Evolutionary conservation across 1,140 invertebrate genomes (phyloP), one percentile per base, ranked within the genome.

Genomic region (Bilobella aurantiaca): DNA sequence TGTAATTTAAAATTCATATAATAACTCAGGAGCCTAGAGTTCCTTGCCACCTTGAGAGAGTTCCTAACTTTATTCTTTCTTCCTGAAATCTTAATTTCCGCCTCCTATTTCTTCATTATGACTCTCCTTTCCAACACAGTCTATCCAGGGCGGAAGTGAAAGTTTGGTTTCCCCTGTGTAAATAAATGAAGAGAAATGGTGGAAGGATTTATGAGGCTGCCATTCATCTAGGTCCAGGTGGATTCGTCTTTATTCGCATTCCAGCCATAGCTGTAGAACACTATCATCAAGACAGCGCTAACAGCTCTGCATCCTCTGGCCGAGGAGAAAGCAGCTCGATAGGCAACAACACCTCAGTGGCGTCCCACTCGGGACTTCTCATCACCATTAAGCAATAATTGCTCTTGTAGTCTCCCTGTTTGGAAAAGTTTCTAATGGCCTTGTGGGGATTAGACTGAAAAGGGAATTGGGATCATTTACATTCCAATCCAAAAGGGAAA

Each of bases 121-220:
- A 18, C 18, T 12, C 34, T 42, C 18, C 8, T 53, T 53, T 53
- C 25, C 25, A 23, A 23, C 3, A 53, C 14, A 23, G 49, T 53
- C 21, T 14, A 23, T 53, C 14, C 3, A 3, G 25, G 49, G 23
- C 14, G 25, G 21, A 23, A 53, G 49, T 53, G 49, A 53, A 53
- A 53, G 12, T 42, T 53, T 53, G 49, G 14, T 53, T 53, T 53
- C 49, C 49, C 49, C 21, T 53, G 49, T 53, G 49, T 53, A 53
- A 53, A 53, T 53, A 53, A 53, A 53, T 53, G 49, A 53, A 53
- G 49, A 53, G 49, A 53, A 53, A 53, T 53, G 49, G 49, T 53
- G 8, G 23, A 23, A 53, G 49, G 49, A 53, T 53, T 53, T 53
- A 53, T 53, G 14, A 23, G 14, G 5, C 49, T 53, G 49, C 49